Percentiles rank a stretch among this genome's conserved stretches.
Conservation (phyloP, 2,888 invertebrate species). For the Athalia cordata region DNA sequence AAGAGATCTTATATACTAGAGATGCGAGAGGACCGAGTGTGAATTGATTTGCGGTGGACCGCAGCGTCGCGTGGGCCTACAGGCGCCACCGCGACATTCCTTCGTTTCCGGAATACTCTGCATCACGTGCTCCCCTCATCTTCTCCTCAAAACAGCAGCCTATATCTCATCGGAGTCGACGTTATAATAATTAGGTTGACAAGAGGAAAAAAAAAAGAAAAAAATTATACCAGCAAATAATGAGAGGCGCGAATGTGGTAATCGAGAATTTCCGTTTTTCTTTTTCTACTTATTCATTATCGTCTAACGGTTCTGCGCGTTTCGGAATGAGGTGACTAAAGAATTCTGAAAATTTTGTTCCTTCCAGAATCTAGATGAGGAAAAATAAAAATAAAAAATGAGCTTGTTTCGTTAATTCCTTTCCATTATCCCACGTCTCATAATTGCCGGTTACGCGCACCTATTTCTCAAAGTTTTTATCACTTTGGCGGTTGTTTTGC, state of each 20-base stretch:
- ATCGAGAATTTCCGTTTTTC: no score
- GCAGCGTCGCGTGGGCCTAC: constrained; percentile 39
- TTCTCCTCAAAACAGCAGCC: not conserved
- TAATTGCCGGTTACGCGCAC: constrained; percentile 17
- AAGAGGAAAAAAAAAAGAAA: no score
- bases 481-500: constrained; percentile 17
- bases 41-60: constrained; percentile 46
- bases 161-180: not conserved
- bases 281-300: no score
- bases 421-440: constrained; percentile 1
- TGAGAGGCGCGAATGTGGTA: no score
- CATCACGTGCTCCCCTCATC: constrained; percentile 21
- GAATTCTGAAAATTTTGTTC: no score
- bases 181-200: no score
- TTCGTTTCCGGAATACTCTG: constrained; percentile 38
- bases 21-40: constrained; percentile 37
- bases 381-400: no score
- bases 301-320: no score
- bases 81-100: constrained; percentile 45
- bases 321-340: no score
- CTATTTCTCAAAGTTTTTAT: constrained; percentile 12
- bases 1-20: not conserved
- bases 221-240: no score
- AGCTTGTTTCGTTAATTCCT: not conserved
- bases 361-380: no score